Conservation (phyloP, 1,140 invertebrate genomes). For the Musca domestica region DNA sequence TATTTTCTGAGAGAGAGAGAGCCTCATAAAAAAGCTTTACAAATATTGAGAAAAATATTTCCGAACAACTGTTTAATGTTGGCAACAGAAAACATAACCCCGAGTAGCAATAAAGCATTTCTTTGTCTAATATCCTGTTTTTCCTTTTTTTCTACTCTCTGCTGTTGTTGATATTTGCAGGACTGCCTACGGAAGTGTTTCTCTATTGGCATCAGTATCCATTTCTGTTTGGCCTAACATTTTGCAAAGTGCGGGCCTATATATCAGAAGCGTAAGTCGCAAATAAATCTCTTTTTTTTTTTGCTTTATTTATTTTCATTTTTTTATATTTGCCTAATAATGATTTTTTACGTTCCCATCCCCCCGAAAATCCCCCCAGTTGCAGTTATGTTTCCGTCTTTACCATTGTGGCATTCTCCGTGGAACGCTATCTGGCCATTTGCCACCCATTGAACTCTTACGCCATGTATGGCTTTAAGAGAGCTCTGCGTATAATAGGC, state of each 20-base stretch:
- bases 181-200: slow-evolving; percentile 83
- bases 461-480: slow-evolving; percentile 74
- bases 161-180: slow-evolving; percentile 55
- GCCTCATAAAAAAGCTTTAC: too few species aligned
- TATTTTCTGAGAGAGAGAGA: too few species aligned
- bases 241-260: slow-evolving; percentile 83
- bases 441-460: slow-evolving; percentile 82
- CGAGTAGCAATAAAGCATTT: too few species aligned
- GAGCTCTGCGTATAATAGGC: slow-evolving; percentile 78
- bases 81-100: too few species aligned
- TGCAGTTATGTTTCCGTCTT: slow-evolving; percentile 87
- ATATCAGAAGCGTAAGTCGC: slow-evolving; percentile 78
- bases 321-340: neutral
- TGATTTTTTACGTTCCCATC: neutral
- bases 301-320: neutral
- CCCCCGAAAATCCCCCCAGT: slow-evolving; percentile 55
- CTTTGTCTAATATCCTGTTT: neutral
- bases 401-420: slow-evolving; percentile 85
- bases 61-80: too few species aligned
- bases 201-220: slow-evolving; percentile 93
- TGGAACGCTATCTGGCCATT: slow-evolving; percentile 87
- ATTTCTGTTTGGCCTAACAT: slow-evolving; percentile 75
- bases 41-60: too few species aligned
- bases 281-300: neutral
- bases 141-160: neutral